Evolutionary conservation across 2,888 invertebrate genomes (phyloP).

Genomic region (Cataglyphis rosenhaueri): DNA sequence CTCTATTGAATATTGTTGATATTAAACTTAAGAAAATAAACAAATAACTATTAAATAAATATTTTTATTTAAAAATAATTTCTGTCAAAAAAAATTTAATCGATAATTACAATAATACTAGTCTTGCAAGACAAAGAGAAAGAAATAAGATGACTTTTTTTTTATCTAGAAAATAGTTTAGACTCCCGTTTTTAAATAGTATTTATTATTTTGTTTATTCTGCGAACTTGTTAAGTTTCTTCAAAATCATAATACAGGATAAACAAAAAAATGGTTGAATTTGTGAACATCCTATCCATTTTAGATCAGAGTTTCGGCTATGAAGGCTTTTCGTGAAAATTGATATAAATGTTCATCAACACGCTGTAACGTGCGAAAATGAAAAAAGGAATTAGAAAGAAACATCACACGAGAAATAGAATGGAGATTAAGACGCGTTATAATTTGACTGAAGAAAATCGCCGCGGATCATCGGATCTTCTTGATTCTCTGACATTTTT

Average conservation of each 20-base stretch:
- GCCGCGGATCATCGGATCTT: background rate
- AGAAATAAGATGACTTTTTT: background rate
- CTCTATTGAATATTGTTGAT: background rate
- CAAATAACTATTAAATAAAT: background rate
- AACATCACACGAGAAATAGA: conserved; percentile 30
- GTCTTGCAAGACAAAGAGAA: background rate
- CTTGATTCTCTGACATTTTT: background rate
- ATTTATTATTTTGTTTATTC: background rate
- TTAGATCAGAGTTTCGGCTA: background rate
- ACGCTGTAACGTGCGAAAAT: background rate
- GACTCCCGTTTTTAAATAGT: background rate
- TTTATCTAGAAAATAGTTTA: background rate
- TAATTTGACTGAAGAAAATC: conserved; percentile 39
- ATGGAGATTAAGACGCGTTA: conserved; percentile 31
- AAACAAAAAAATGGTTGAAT: background rate
- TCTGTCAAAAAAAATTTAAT: conserved; percentile 2
- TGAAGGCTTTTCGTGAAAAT: background rate
- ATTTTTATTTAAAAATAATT: background rate
- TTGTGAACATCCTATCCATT: background rate
- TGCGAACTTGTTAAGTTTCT: background rate
- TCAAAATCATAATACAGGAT: background rate
- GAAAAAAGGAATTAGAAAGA: conserved; percentile 40
- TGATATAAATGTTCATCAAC: background rate
- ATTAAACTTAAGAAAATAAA: background rate
- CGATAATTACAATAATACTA: background rate